Percentiles rank a stretch among this genome's conserved stretches.
These are phyloP conservation scores for Thereva unica DNA, from an alignment of 2,888 invertebrate genomes.

Conservation along the genomic window DNA sequence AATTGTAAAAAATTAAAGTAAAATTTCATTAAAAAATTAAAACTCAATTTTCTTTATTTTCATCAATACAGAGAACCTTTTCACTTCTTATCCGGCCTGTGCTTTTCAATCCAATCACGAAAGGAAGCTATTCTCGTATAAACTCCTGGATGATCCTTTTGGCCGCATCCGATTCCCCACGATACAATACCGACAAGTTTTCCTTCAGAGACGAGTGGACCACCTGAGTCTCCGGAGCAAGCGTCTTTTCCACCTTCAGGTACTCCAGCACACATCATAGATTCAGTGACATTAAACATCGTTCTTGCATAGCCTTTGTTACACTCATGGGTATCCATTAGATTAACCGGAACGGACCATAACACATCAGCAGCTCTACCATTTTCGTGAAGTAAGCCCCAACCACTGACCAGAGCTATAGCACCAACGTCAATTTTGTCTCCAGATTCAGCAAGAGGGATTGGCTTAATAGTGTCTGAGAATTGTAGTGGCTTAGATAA, in stretches of 20 bases:
- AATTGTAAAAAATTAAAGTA: too few relatives aligned
- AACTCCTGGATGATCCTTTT: not conserved
- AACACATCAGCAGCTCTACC: too few relatives aligned
- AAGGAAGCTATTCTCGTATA: not conserved
- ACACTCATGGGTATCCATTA: slow-evolving; percentile 37
- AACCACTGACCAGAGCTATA: too few relatives aligned
- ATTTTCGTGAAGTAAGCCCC: too few relatives aligned
- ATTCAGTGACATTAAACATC: too few relatives aligned
- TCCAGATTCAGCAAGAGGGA: slow-evolving; percentile 47
- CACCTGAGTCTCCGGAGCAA: slow-evolving; percentile 41
- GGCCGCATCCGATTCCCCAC: slow-evolving; percentile 11
- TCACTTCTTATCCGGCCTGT: too few relatives aligned
- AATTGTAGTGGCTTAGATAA: slow-evolving; percentile 57
- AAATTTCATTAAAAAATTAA: too few relatives aligned
- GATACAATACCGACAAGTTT: slow-evolving; percentile 40
- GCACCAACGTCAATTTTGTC: not conserved
- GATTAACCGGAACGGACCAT: too few relatives aligned
- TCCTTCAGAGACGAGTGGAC: slow-evolving; percentile 31
- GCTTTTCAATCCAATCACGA: not conserved
- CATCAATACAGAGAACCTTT: too few relatives aligned
- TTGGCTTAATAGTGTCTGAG: slow-evolving; percentile 51
- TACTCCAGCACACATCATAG: slow-evolving; percentile 40
- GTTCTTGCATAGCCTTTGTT: not conserved
- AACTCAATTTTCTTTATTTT: too few relatives aligned
- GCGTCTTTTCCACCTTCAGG: slow-evolving; percentile 34